A percentile compares a stretch with the other conserved stretches of the same genome.
phyloP scores from a whole-genome alignment of 2,113 vertebrate genomes.

The Amblyopsis rosae region DNA sequence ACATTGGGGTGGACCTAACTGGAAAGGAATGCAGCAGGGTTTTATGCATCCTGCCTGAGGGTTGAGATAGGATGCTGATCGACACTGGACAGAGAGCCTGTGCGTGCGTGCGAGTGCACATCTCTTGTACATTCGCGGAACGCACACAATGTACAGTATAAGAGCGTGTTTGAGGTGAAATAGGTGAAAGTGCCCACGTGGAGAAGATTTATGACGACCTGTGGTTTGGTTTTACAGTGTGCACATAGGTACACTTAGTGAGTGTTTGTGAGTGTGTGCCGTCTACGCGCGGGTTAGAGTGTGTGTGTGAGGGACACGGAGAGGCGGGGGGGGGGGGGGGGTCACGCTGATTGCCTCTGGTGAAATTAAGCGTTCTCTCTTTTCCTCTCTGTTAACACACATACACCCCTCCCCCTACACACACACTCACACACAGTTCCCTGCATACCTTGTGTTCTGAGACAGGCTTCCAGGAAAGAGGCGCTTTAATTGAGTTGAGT shows the following conservation, averaged over 20 bases:
- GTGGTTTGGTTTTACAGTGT: constrained; percentile 45
- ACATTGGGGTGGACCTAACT: constrained; percentile 77
- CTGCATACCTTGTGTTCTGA: constrained; percentile 80
- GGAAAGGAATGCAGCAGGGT: constrained; percentile 77
- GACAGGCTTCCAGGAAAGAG: constrained; percentile 81
- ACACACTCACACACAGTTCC: constrained; percentile 73
- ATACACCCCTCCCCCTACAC: constrained; percentile 1
- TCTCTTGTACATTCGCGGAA: not conserved
- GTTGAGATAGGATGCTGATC: constrained; percentile 60
- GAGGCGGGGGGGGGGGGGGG: not conserved
- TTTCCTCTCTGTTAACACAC: not conserved
- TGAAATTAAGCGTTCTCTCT: constrained; percentile 37
- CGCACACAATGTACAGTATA: not conserved
- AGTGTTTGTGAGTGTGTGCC: not conserved
- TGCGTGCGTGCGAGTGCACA: constrained; percentile 1
- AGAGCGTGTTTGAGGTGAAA: constrained; percentile 47
- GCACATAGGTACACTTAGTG: not conserved
- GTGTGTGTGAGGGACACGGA: constrained; percentile 4
- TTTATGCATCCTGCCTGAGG: constrained; percentile 77
- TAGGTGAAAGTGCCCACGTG: constrained; percentile 62
- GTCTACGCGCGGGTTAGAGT: constrained; percentile 13
- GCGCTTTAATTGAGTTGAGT: constrained; percentile 83
- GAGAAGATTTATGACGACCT: constrained; percentile 50
- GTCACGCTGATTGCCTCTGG: constrained; percentile 35
- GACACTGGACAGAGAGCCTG: constrained; percentile 31